Base-by-base conservation (phyloP, 2,113 vertebrate species). In the Axis porcinus region DNA sequence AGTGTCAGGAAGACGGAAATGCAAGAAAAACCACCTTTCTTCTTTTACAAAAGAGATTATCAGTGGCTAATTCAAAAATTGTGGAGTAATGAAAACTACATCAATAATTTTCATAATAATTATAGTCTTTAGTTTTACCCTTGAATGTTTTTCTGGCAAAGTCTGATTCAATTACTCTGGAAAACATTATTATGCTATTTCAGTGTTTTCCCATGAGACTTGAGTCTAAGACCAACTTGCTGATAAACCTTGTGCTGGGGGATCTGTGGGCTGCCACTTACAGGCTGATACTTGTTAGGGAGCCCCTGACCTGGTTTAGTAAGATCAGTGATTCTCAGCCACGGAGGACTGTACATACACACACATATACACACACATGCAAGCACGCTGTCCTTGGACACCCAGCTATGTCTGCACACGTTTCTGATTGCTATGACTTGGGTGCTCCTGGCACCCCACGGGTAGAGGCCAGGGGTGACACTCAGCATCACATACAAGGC, bases 31-130 rank as follows among this genome's bases (percentile, higher is more conserved):
- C 23, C 50, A 23, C 79, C 84, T 92, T 94, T 78, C 74, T 84
- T 83, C 89, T 67, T 93, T 89, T 17, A 52, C 43, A 47, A 84
- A 91, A 84, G 45, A 55, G 74, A 92, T 91, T 82, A 94, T 96
- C 96, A 94, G 85, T 54, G 12, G 23, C 85, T 98, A 97, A 97
- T 97, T 98, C 97, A 98, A 86, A 97, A 98, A 98, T 97, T 96
- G 58, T 91, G 94, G 87, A 82, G 90, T 87, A 86, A 91, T 92
- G 78, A 96, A 96, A 94, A 28, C 86, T 28, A 79, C 67, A 93
- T 97, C 95, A 88, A 95, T 97, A 91, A 96, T 97, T 95, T 92
- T 90, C 89, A 62, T 92, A 95, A 93, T 96, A 97, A 97, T 97
- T 96, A 98, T 15, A 95, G 95, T 86, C 85, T 97, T 95, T 60